Base-by-base conservation (phyloP, 2,797 vertebrate genomes). In the Gallinago stenura region DNA sequence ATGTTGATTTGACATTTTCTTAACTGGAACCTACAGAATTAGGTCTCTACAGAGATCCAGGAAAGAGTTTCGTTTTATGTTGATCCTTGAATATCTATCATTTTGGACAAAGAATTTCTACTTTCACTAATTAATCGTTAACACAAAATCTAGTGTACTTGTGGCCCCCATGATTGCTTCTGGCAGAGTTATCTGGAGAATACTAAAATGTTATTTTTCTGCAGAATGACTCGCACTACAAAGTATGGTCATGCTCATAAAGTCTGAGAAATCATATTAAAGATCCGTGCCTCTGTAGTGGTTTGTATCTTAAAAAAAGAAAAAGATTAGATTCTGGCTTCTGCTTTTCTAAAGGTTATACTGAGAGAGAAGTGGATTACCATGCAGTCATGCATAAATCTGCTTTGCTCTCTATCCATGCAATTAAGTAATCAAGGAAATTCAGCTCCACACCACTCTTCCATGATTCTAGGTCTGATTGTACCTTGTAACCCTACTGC, bases 1-100 rank as follows among this genome's bases (percentile, higher is more conserved):
- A 64, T 26, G 25, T 68, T 88, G 50, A 83, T 81, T 89, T 90
- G 48, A 75, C 41, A 31, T 90, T 78, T 94, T 85, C 26, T 88
- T 71, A 94, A 81, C 39, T 60, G n/a, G 12, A 91, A 71, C 4
- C 3, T 62, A 73, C 24, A 80, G 30, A 90, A 73, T 50, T 81
- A 35, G 20, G 22, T 77, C 15, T 71, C 45, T 57, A 22, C 21
- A 62, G 54, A 76, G 10, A 77, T 79, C 13, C 48, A 71, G 43
- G 51, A 76, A 88, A 65, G 28, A 20, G 10, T 45, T 79, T 6
- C 39, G 56, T 18, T 90, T 7, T 53, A 54, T 43, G 15, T n/a
- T 1, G 2, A 31, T 70, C 33, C 12, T 75, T 82, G 62, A 86
- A 66, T 65, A 15, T 35, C 18, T 72, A 5, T 46, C 1, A 56